These are phyloP conservation scores for Trileptium ribeirensis DNA, from an alignment of 2,888 invertebrate species.

Conservation along the genomic window DNA sequence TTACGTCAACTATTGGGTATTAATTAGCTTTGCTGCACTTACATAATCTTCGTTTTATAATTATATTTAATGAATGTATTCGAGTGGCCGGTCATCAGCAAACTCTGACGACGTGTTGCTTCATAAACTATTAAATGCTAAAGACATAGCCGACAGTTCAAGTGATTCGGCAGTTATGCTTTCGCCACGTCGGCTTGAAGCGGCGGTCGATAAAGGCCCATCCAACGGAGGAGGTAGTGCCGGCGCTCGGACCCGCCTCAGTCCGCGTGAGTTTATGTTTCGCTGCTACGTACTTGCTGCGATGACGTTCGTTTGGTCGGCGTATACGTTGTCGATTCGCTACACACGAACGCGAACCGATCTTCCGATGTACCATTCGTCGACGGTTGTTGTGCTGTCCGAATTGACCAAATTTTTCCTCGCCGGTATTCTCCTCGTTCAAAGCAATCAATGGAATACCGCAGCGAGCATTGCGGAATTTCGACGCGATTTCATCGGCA, in stretches of 20 bases:
- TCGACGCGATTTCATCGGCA: conserved; percentile 39
- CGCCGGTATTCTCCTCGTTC: conserved; percentile 40
- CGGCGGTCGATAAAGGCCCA: neutral
- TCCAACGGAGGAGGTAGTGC: neutral
- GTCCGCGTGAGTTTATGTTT: neutral
- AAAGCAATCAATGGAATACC: neutral
- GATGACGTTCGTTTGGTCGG: conserved; percentile 50
- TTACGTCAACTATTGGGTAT: too few species aligned
- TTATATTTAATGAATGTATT: too few species aligned
- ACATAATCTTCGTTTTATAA: too few species aligned
- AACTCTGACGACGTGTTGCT: too few species aligned
- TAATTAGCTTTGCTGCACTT: too few species aligned
- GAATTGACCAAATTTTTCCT: conserved; percentile 45
- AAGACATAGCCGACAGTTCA: too few species aligned
- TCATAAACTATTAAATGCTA: too few species aligned
- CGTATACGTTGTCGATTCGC: conserved; percentile 46
- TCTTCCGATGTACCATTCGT: conserved; percentile 39
- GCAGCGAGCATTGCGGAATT: neutral
- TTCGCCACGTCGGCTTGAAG: neutral
- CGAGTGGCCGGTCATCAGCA: too few species aligned
- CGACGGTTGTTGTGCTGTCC: conserved; percentile 46
- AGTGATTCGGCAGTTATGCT: neutral
- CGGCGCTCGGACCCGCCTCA: neutral
- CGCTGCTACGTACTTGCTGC: conserved; percentile 43
- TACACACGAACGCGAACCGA: conserved; percentile 44